Conservation (phyloP, 2,797 vertebrate species). For the Aratinga solstitialis region DNA sequence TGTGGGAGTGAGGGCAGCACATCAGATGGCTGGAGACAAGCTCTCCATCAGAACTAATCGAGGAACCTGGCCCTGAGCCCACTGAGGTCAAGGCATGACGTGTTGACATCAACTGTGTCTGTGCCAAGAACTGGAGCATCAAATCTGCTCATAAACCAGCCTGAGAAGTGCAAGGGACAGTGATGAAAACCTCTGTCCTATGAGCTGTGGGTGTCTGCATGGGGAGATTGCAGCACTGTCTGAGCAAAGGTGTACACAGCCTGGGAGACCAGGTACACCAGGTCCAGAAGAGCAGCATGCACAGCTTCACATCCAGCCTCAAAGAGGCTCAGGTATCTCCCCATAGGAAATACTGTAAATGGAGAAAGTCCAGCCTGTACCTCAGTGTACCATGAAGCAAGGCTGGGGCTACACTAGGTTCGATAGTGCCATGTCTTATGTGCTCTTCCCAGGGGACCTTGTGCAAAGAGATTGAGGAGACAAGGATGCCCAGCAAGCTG, state of each 20-base stretch:
- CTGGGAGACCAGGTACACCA: neutral
- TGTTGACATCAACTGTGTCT: neutral
- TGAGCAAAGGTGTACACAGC: neutral
- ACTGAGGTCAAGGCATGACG: neutral
- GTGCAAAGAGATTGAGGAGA: constrained; percentile 56
- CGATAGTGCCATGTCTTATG: neutral
- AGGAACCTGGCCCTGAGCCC: neutral
- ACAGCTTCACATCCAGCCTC: neutral
- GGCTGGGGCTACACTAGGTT: accelerated
- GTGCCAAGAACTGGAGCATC: neutral
- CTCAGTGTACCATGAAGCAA: accelerated
- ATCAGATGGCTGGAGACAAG: neutral
- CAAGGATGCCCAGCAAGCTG: constrained; percentile 31
- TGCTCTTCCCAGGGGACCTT: constrained; percentile 1
- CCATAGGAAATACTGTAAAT: neutral
- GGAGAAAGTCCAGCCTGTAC: neutral
- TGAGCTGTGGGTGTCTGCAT: accelerated
- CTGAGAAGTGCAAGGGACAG: neutral
- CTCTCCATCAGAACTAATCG: neutral
- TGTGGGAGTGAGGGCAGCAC: neutral
- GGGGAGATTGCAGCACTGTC: neutral
- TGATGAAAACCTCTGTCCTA: neutral
- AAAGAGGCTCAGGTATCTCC: accelerated
- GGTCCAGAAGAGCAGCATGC: neutral
- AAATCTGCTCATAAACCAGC: neutral